Evolutionary conservation across 2,888 invertebrate genomes (phyloP), one percentile per base, ranked within the genome.

Genomic region (Mimachlamys varia): DNA sequence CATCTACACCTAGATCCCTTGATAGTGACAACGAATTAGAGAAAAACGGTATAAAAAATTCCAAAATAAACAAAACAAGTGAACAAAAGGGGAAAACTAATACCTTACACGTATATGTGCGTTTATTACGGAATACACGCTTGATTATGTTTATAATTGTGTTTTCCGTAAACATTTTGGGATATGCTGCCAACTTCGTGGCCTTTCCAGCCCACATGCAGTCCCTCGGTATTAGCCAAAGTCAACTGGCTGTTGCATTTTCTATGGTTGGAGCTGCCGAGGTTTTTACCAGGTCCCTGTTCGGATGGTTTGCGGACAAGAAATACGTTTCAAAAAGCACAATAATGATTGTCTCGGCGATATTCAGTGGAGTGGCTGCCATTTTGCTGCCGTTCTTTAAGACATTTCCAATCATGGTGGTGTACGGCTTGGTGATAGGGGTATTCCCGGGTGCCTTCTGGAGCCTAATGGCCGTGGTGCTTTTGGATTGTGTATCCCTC

Each of bases 401-500:
- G 33, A 92, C 90, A 27, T 93, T 91, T 90, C 58, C 88, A 22
- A 90, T 92, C 44, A 91, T 94, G 90, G 89, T 89, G 44, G 90
- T 90, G 0, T 94, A 94, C 89, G 90, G 93, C 15, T 92, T 92
- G 17, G 90, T 93, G 7, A 89, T 93, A 10, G 94, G 94, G 17
- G 91, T 92, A 88, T 93, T 93, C 53, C 93, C 93, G 0, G 94
- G 94, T 0, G 92, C 93, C 0, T 92, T 93, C 53, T 93, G 91
- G 91, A 92, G 92, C 53, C 88, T 94, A 2, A 55, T 94, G 7
- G 90, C 93, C 4, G 92, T 94, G 50, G n/a, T 94, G 4, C 44
- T 94, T 0, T 92, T 94, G 44, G 94, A 94, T 33, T 91, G 92
- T 49, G 92, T 94, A 10, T 93, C 93, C 12, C 88, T 94, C 50